Percentiles rank a stretch among this genome's conserved stretches.
phyloP scores from a whole-genome alignment of 2,888 invertebrate species.

The Agonopterix alstromeriana region DNA sequence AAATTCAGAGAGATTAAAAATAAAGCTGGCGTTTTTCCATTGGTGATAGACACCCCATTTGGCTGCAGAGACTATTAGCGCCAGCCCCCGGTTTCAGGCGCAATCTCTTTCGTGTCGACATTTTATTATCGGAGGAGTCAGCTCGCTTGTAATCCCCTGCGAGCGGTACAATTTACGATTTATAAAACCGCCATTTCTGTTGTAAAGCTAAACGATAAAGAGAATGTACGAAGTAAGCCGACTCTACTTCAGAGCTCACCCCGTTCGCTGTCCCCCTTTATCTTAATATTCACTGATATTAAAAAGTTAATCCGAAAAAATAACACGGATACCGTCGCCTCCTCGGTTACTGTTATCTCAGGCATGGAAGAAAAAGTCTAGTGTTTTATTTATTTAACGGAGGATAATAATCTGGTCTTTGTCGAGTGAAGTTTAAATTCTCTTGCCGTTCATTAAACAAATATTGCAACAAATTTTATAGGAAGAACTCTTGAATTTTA shows the following conservation, averaged over 20 bases:
- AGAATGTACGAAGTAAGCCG: constrained; percentile 29
- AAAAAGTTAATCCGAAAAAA: constrained; percentile 46
- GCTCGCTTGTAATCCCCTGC: constrained; percentile 58
- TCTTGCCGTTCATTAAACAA: not conserved
- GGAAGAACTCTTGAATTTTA: too few relatives aligned
- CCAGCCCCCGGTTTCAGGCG: constrained; percentile 35
- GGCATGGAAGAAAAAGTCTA: constrained; percentile 3
- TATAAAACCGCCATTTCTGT: constrained; percentile 52
- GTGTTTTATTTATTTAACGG: constrained; percentile 5
- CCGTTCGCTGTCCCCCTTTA: constrained; percentile 30
- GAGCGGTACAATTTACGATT: constrained; percentile 63
- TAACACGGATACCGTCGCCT: constrained; percentile 19
- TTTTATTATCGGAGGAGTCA: constrained; percentile 70
- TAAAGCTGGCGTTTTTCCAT: constrained; percentile 39
- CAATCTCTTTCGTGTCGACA: constrained; percentile 67
- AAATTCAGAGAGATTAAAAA: constrained; percentile 17
- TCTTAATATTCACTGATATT: constrained; percentile 52
- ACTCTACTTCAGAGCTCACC: constrained; percentile 30
- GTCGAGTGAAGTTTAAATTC: not conserved
- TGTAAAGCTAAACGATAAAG: constrained; percentile 54
- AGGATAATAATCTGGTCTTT: not conserved
- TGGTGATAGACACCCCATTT: constrained; percentile 44
- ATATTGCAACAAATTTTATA: too few relatives aligned
- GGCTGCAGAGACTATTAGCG: constrained; percentile 44
- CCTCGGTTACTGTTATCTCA: constrained; percentile 23